A percentile compares a stretch with the other conserved stretches of the same genome.
Conservation (phyloP, 2,797 vertebrate genomes). For the Parauchenoglanis punctatus region DNA sequence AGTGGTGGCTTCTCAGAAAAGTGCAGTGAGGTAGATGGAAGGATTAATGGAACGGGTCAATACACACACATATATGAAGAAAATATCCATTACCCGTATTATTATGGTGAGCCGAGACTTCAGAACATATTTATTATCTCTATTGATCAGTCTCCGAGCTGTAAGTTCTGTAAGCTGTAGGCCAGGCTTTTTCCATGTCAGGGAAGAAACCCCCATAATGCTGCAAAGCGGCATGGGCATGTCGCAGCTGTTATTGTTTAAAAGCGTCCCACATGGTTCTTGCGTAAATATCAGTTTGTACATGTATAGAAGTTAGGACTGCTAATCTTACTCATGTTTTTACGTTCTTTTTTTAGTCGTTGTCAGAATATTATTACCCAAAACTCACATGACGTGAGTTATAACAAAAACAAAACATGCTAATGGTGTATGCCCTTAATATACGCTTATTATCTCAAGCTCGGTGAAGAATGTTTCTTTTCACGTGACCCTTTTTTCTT, state of each 20-base stretch:
- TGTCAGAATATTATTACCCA: background rate
- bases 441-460: background rate
- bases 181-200: conserved; percentile 21
- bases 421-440: background rate
- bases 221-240: background rate
- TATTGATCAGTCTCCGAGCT: conserved; percentile 67
- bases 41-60: conserved; percentile 35
- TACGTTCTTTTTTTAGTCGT: background rate
- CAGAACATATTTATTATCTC: conserved; percentile 68
- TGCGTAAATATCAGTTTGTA: background rate
- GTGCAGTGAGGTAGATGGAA: conserved; percentile 9
- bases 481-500: too few relatives aligned
- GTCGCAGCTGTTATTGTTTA: background rate
- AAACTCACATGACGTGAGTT: background rate
- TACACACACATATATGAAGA: conserved; percentile 27
- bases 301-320: background rate
- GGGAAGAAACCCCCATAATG: background rate
- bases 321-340: background rate
- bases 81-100: conserved; percentile 55
- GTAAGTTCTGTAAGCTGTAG: conserved; percentile 37
- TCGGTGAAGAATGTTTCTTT: background rate
- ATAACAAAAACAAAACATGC: background rate
- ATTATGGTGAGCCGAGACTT: conserved; percentile 67
- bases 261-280: background rate
- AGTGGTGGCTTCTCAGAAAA: conserved; percentile 47